Evolutionary conservation across 2,113 vertebrate genomes (phyloP).

Genomic region (Cephalopholis sonnerati): DNA sequence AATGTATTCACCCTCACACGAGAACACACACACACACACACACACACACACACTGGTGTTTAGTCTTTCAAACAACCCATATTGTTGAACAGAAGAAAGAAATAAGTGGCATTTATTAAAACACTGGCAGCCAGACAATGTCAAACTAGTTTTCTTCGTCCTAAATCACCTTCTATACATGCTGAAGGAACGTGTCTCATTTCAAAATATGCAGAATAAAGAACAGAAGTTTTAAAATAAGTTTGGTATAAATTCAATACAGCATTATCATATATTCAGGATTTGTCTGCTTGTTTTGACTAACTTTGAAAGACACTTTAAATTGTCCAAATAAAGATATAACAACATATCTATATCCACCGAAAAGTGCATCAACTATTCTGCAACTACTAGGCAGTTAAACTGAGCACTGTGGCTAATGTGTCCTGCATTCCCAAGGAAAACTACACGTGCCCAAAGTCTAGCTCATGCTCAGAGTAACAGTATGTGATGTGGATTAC

Average conservation of each 20-base stretch:
- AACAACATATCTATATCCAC: neutral
- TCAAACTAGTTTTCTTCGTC: neutral
- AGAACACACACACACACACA: neutral
- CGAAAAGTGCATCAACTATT: too few species aligned
- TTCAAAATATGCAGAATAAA: neutral
- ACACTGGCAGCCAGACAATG: conserved; percentile 5
- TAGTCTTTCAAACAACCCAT: neutral
- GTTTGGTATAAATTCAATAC: neutral
- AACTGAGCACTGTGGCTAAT: neutral
- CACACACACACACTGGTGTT: neutral
- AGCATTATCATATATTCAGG: neutral
- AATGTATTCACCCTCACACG: conserved; percentile 59
- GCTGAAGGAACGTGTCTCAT: neutral
- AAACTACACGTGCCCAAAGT: neutral
- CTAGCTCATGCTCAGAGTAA: too few species aligned
- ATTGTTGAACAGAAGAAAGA: conserved; percentile 19
- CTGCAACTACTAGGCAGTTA: neutral
- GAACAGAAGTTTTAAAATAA: too few species aligned
- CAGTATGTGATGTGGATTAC: too few species aligned
- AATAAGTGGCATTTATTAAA: conserved; percentile 9
- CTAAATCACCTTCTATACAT: neutral
- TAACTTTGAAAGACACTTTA: neutral
- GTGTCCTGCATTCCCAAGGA: too few species aligned
- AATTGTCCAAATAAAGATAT: neutral
- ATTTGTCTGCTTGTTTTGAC: neutral